These are phyloP conservation scores for Phalacrocorax carbo DNA, from an alignment of 2,113 vertebrate species.

Conservation along the genomic window DNA sequence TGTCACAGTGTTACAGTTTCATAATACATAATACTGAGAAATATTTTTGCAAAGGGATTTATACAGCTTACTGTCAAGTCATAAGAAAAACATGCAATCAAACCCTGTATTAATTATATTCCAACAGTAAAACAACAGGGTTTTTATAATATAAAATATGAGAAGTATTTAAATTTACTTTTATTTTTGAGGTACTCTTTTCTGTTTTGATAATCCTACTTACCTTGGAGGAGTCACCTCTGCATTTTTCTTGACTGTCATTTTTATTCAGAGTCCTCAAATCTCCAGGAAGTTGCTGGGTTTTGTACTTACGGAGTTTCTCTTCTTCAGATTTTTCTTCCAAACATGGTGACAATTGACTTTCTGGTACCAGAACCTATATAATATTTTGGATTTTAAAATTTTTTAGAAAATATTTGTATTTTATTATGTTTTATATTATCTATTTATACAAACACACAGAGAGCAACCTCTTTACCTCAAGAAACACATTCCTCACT, in stretches of 20 bases:
- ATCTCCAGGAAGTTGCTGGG: slow-evolving; percentile 16
- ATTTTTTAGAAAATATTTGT: neutral
- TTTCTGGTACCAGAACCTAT: slow-evolving; percentile 87
- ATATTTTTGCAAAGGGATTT: neutral
- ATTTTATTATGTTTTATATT: neutral
- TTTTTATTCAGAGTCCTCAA: slow-evolving; percentile 9
- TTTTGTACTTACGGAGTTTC: slow-evolving; percentile 20
- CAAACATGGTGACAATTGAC: slow-evolving; percentile 71
- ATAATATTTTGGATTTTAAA: neutral
- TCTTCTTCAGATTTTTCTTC: slow-evolving; percentile 56
- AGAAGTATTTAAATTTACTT: neutral
- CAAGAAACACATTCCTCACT: neutral
- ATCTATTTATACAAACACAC: neutral
- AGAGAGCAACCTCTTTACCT: neutral
- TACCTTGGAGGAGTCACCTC: slow-evolving; percentile 55
- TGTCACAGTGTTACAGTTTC: neutral
- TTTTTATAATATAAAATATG: neutral
- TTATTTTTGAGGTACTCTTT: neutral
- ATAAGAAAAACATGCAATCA: neutral
- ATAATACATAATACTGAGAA: neutral
- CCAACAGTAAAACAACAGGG: neutral
- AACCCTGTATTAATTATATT: neutral
- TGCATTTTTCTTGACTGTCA: neutral
- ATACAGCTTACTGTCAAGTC: neutral
- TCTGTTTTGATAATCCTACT: neutral